Conservation (phyloP, 2,888 invertebrate species). For the Fragum sueziense region DNA sequence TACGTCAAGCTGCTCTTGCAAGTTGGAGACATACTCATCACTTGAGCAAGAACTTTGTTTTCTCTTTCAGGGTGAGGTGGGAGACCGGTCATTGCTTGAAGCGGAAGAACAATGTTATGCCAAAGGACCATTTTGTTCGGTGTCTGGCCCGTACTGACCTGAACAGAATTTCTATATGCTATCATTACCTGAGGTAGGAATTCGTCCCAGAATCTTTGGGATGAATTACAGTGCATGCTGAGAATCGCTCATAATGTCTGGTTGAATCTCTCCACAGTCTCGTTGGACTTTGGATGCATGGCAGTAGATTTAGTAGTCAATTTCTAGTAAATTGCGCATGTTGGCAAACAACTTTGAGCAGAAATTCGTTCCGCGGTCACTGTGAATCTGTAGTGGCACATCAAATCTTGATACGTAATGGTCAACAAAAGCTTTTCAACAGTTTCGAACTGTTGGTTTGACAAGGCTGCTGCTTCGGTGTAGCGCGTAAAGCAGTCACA, state of each 20-base stretch:
- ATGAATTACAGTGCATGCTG: too few species aligned
- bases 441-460: conserved; percentile 48
- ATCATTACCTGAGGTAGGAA: conserved; percentile 58
- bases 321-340: neutral
- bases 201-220: too few species aligned
- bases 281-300: conserved; percentile 60
- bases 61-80: conserved; percentile 32
- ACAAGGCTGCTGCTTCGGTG: conserved; percentile 50
- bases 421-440: conserved; percentile 51
- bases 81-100: too few species aligned
- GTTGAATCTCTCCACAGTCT: conserved; percentile 67
- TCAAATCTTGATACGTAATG: conserved; percentile 54
- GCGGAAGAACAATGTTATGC: conserved; percentile 50
- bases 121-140: conserved; percentile 54
- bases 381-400: too few species aligned
- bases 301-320: too few species aligned
- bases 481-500: conserved; percentile 52
- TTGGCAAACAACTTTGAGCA: conserved; percentile 52
- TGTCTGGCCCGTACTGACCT: too few species aligned
- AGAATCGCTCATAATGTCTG: too few species aligned
- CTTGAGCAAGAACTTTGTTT: too few species aligned
- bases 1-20: too few species aligned
- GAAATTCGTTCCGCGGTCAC: too few species aligned
- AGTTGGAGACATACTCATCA: too few species aligned
- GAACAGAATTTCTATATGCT: conserved; percentile 60